Evolutionary conservation across 2,888 invertebrate genomes (phyloP).

Genomic region (Halictus quadricinctus): DNA sequence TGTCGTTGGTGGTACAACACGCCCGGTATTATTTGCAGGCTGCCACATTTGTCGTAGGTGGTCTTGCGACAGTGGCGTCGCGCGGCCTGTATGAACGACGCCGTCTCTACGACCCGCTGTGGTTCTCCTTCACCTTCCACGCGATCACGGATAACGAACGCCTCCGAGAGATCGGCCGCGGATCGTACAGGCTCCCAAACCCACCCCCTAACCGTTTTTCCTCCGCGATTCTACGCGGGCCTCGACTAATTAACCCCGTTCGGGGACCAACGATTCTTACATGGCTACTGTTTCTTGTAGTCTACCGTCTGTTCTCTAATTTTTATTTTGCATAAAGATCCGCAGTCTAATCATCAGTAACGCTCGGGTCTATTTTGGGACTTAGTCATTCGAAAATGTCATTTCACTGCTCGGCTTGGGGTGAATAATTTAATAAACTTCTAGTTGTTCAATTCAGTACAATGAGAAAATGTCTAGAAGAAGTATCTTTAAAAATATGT

Average conservation of each 20-base stretch:
- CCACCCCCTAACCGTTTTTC: background rate
- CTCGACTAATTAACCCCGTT: background rate
- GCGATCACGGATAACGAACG: slow-evolving; percentile 48
- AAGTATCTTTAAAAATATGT: too few species aligned
- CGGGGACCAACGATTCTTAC: background rate
- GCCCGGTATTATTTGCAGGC: slow-evolving; percentile 77
- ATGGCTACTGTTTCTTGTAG: too few species aligned
- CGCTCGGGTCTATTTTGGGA: background rate
- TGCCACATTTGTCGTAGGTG: slow-evolving; percentile 81
- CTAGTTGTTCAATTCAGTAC: too few species aligned
- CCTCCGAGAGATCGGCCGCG: background rate
- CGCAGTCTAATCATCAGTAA: background rate
- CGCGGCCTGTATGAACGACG: slow-evolving; percentile 61
- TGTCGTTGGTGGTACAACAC: slow-evolving; percentile 74
- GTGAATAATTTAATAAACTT: too few species aligned
- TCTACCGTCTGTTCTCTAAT: too few species aligned
- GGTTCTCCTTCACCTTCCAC: slow-evolving; percentile 53
- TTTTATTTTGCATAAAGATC: too few species aligned
- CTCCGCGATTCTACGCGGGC: background rate
- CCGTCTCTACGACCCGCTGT: slow-evolving; percentile 50
- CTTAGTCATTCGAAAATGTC: background rate
- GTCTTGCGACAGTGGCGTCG: slow-evolving; percentile 74
- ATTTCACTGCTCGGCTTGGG: background rate
- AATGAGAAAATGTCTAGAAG: too few species aligned
- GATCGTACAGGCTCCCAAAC: background rate